phyloP scores from a whole-genome alignment of 1,140 invertebrate species.

The Trissolcus basalis region DNA sequence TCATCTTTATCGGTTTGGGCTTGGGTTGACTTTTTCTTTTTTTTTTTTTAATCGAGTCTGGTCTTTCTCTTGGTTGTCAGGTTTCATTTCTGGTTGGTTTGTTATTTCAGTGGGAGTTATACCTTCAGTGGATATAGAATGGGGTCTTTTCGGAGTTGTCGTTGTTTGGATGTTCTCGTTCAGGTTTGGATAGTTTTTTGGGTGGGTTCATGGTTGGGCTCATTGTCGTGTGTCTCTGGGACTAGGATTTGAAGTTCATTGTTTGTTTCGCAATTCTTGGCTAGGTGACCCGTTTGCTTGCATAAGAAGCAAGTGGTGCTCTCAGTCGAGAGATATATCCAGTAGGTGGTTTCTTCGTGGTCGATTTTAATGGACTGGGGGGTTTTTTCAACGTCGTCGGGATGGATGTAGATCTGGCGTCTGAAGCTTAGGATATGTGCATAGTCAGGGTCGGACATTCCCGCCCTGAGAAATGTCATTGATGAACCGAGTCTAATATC shows the following conservation, averaged over 20 bases:
- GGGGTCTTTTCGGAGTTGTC: no score
- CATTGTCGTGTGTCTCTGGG: no score
- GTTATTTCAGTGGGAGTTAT: no score
- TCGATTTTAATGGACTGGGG: slow-evolving; percentile 11
- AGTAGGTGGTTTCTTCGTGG: slow-evolving; percentile 15
- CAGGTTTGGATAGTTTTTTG: no score
- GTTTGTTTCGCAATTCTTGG: slow-evolving; percentile 16
- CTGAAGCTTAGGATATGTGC: slow-evolving; percentile 26
- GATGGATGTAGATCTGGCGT: slow-evolving; percentile 24
- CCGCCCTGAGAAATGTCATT: slow-evolving; percentile 20
- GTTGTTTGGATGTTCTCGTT: no score
- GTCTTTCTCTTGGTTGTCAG: no score
- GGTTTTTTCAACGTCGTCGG: slow-evolving; percentile 7
- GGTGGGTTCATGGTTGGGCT: no score
- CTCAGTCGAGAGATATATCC: slow-evolving; percentile 19
- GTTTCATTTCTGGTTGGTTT: no score
- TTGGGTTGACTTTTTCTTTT: no score
- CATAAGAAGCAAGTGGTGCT: slow-evolving; percentile 21
- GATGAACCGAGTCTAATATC: slow-evolving; percentile 10
- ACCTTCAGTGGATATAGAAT: no score
- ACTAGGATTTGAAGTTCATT: neutral
- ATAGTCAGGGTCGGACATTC: slow-evolving; percentile 9
- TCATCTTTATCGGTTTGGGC: no score
- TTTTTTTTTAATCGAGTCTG: no score
- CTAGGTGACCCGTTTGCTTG: slow-evolving; percentile 24